Conservation (phyloP, 2,797 vertebrate genomes). For the Glyptemys insculpta region DNA sequence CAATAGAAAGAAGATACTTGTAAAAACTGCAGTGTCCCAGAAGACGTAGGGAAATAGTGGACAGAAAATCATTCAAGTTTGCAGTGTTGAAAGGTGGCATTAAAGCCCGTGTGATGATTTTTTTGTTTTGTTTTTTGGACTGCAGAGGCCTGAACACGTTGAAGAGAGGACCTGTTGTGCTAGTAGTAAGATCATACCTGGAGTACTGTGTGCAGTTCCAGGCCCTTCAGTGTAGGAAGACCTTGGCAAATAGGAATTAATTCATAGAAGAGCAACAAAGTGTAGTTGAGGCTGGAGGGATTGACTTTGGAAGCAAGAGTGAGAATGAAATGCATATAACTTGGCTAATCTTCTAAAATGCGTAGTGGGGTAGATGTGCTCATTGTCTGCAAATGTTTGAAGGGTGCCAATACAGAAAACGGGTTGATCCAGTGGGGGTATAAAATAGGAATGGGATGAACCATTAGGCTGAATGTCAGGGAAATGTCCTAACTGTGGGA, state of each 20-base stretch:
- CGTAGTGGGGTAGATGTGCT: neutral
- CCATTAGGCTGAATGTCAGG: accelerated
- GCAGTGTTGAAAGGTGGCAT: neutral
- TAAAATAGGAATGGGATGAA: neutral
- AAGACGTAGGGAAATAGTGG: neutral
- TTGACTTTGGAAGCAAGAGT: neutral
- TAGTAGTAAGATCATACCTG: neutral
- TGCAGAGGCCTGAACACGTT: neutral
- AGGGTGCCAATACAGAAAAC: neutral
- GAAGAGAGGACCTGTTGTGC: accelerated
- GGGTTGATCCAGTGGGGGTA: accelerated
- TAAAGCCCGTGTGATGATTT: neutral
- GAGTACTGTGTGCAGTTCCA: neutral
- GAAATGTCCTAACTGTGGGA: neutral
- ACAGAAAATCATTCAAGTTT: neutral
- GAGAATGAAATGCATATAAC: neutral
- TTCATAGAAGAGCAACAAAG: neutral
- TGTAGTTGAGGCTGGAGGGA: neutral
- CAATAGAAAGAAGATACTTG: neutral
- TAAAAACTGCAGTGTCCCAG: neutral
- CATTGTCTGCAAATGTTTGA: neutral
- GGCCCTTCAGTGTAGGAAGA: accelerated
- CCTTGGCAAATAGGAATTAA: accelerated
- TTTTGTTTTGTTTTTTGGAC: neutral
- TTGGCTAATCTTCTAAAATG: neutral